Conservation (phyloP, 2,113 vertebrate species). For the Polyodon spathula region DNA sequence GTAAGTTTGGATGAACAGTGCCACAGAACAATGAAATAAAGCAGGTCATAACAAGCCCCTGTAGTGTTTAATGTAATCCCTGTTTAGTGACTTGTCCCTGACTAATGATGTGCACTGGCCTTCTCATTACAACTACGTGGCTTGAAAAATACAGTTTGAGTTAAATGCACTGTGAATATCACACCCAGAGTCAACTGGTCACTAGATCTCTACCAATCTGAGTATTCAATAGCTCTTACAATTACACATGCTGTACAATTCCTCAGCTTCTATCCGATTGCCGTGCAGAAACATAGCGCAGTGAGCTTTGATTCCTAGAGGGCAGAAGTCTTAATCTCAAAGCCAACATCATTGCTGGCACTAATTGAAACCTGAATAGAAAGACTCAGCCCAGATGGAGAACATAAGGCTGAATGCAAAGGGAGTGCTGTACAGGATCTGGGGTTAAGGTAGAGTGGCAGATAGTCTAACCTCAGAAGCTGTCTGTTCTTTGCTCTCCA, state of each 20-base stretch:
- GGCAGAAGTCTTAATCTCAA: slow-evolving; percentile 66
- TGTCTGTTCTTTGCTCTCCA: too few species aligned
- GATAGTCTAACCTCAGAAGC: slow-evolving; percentile 6
- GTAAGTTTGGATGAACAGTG: neutral
- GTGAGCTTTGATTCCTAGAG: slow-evolving; percentile 62
- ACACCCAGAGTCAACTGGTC: slow-evolving; percentile 54
- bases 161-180: slow-evolving; percentile 53
- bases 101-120: slow-evolving; percentile 48
- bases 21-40: slow-evolving; percentile 18
- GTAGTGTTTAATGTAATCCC: slow-evolving; percentile 50
- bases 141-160: slow-evolving; percentile 57
- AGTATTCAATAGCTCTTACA: slow-evolving; percentile 71
- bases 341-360: slow-evolving; percentile 57
- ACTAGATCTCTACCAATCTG: slow-evolving; percentile 39
- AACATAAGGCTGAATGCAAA: slow-evolving; percentile 38
- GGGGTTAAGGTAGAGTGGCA: slow-evolving; percentile 16
- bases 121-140: slow-evolving; percentile 46
- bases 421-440: slow-evolving; percentile 16
- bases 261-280: slow-evolving; percentile 71
- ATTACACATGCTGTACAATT: slow-evolving; percentile 60
- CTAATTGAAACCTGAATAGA: slow-evolving; percentile 67
- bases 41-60: slow-evolving; percentile 30
- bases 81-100: slow-evolving; percentile 42
- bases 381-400: slow-evolving; percentile 49
- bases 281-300: slow-evolving; percentile 47